Evolutionary conservation across 2,113 vertebrate species (phyloP).

Genomic region (Sprattus sprattus): DNA sequence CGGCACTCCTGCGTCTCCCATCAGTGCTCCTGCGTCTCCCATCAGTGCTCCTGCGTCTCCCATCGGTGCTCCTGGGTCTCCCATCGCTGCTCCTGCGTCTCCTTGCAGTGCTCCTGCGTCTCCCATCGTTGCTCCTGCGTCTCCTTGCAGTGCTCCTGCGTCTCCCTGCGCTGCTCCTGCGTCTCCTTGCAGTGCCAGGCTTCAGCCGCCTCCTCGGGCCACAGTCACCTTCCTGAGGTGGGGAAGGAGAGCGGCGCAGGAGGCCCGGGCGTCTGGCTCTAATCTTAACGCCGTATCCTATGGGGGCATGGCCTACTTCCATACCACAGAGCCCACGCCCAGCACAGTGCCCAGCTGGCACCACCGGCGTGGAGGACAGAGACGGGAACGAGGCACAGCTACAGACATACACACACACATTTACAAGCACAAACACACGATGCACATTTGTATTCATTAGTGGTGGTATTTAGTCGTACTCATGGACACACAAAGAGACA

Average conservation of each 20-base stretch:
- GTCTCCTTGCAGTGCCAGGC: background rate
- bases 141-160: background rate
- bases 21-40: background rate
- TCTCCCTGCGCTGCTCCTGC: too few relatives aligned
- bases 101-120: background rate
- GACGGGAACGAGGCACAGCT: slow-evolving; percentile 54
- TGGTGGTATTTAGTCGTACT: slow-evolving; percentile 30
- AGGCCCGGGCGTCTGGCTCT: slow-evolving; percentile 51
- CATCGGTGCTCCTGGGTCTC: too few relatives aligned
- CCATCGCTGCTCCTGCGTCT: too few relatives aligned
- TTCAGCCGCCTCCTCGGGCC: background rate
- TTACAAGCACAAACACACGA: slow-evolving; percentile 23
- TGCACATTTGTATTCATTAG: slow-evolving; percentile 49
- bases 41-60: too few relatives aligned
- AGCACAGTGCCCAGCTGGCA: slow-evolving; percentile 54
- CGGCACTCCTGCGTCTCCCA: too few relatives aligned
- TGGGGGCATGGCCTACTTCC: slow-evolving; percentile 71
- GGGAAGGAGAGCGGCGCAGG: slow-evolving; percentile 34
- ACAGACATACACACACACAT: slow-evolving; percentile 19
- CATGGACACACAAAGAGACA: background rate
- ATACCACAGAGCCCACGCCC: slow-evolving; percentile 48
- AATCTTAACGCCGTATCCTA: slow-evolving; percentile 68
- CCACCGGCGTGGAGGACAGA: slow-evolving; percentile 50
- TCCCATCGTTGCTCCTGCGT: too few relatives aligned
- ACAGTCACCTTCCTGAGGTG: background rate